Conservation (phyloP, 2,797 vertebrate species). For the Chelmon rostratus region DNA sequence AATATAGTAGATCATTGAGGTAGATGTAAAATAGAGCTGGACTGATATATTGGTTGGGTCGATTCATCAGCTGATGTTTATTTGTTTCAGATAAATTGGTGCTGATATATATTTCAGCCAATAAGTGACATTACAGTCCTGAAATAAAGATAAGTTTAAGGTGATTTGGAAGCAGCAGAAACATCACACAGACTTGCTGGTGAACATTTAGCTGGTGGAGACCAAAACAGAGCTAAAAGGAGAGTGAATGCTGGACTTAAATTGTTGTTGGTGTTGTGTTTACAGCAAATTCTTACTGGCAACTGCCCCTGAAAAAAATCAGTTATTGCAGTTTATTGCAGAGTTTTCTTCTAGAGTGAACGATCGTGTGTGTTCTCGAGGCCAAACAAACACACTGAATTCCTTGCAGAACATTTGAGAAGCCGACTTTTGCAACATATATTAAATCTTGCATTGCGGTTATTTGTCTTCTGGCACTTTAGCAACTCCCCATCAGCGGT, state of each 20-base stretch:
- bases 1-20: constrained; percentile 7
- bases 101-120: not conserved
- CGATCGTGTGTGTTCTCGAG: too few relatives aligned
- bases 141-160: not conserved
- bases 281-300: not conserved
- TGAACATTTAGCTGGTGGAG: not conserved
- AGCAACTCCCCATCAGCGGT: not conserved
- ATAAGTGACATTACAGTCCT: not conserved
- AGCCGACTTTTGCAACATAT: not conserved
- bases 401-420: too few relatives aligned
- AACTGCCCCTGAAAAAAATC: not conserved
- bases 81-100: not conserved
- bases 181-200: too few relatives aligned
- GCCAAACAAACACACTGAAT: too few relatives aligned
- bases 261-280: not conserved
- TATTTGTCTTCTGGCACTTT: not conserved
- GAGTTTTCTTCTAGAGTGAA: too few relatives aligned
- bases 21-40: not conserved
- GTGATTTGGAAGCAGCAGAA: not conserved
- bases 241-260: not conserved
- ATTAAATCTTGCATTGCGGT: not conserved
- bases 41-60: not conserved
- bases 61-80: constrained; percentile 10
- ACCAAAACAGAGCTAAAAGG: not conserved
- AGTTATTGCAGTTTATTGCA: too few relatives aligned